Evolutionary conservation across 2,888 invertebrate genomes (phyloP).

Genomic region (Drosophila aldrichi): DNA sequence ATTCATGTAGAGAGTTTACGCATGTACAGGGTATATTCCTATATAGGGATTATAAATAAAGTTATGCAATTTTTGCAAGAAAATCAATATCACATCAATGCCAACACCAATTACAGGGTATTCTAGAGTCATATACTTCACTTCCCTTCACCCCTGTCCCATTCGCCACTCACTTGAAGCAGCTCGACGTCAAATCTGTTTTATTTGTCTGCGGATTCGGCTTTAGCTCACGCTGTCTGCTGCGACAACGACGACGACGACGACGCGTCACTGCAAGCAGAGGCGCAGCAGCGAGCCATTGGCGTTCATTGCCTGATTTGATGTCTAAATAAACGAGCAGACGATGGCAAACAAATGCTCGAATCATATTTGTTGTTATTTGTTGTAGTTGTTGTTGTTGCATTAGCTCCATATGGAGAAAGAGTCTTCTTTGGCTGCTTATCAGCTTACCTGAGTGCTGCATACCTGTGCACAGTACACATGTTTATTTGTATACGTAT

Average conservation of each 20-base stretch:
- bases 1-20: too few relatives aligned
- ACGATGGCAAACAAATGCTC: constrained; percentile 38
- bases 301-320: constrained; percentile 58
- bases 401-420: constrained; percentile 41
- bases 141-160: neutral
- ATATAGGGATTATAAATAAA: too few relatives aligned
- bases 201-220: constrained; percentile 18
- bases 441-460: constrained; percentile 41
- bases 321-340: constrained; percentile 55
- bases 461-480: constrained; percentile 19
- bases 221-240: constrained; percentile 30
- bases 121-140: neutral
- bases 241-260: too few relatives aligned
- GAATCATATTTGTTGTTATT: constrained; percentile 36
- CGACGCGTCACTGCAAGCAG: neutral
- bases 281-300: constrained; percentile 12
- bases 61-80: too few relatives aligned
- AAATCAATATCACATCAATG: too few relatives aligned
- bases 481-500: constrained; percentile 39
- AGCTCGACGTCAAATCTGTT: constrained; percentile 28
- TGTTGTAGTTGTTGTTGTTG: constrained; percentile 14
- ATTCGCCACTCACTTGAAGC: constrained; percentile 45
- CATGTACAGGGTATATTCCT: too few relatives aligned
- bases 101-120: constrained; percentile 1
- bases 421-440: constrained; percentile 24